A percentile compares a stretch with the other conserved stretches of the same genome.
Evolutionary conservation across 2,888 invertebrate species (phyloP).

Genomic region (Nemoura dubitans): DNA sequence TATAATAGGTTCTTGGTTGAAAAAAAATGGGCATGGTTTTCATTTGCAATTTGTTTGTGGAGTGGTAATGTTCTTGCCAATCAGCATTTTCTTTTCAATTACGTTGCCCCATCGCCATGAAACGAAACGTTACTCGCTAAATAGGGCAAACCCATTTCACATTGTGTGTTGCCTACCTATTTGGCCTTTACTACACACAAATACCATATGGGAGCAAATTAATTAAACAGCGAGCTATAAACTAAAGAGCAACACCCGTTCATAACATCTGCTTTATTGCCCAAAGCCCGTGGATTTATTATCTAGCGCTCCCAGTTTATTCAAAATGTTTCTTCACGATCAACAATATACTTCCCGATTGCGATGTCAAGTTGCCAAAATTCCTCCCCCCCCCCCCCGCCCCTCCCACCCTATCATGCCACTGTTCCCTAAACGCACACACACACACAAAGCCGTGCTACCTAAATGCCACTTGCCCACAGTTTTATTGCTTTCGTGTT

Average conservation of each 20-base stretch:
- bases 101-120: not conserved
- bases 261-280: not conserved
- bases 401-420: not conserved
- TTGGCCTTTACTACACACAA: not conserved
- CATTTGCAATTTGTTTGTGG: not conserved
- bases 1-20: not conserved
- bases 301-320: not conserved
- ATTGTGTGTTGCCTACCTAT: not conserved
- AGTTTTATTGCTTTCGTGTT: constrained; percentile 24
- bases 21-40: not conserved
- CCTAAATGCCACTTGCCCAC: not conserved
- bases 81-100: not conserved
- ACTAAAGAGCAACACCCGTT: not conserved
- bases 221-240: not conserved
- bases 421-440: no score
- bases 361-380: not conserved
- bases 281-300: not conserved
- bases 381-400: not conserved
- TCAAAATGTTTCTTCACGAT: not conserved
- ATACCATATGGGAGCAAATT: not conserved
- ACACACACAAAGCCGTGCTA: constrained; percentile 4
- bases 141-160: not conserved
- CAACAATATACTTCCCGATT: not conserved
- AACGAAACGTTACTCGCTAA: not conserved
- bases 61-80: not conserved